Conservation (phyloP, 2,888 invertebrate species). For the Parthenolecanium corni region DNA sequence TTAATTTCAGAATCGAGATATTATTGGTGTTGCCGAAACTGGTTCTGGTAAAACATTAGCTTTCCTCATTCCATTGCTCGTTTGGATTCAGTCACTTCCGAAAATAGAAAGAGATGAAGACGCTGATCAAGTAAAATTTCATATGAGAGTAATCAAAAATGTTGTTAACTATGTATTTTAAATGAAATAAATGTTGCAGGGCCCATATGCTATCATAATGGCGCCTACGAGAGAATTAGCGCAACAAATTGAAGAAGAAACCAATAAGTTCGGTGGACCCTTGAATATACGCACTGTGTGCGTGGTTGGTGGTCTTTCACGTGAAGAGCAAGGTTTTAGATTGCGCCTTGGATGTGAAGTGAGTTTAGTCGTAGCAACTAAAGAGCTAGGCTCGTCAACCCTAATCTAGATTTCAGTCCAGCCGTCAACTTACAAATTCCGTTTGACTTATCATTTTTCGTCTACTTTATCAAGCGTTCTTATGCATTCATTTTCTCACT, state of each 20-base stretch:
- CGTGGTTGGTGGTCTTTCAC: conserved; percentile 93
- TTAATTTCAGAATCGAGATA: conserved; percentile 71
- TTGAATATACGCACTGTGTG: conserved; percentile 88
- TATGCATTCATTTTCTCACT: conserved; percentile 19
- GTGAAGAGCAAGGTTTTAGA: conserved; percentile 97
- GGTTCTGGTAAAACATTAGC: conserved; percentile 98
- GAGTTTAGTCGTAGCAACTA: conserved; percentile 31
- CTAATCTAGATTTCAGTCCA: not conserved
- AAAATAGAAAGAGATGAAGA: conserved; percentile 86
- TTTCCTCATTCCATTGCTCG: conserved; percentile 88
- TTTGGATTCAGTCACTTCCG: conserved; percentile 96
- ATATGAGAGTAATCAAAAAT: not conserved
- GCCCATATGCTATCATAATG: conserved; percentile 96
- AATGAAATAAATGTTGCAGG: too few species aligned
- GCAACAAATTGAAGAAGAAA: conserved; percentile 98
- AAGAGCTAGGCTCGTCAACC: not conserved
- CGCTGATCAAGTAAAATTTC: conserved; percentile 55
- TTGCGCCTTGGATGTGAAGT: conserved; percentile 91
- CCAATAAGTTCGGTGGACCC: conserved; percentile 89
- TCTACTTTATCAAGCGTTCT: too few species aligned
- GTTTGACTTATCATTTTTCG: too few species aligned
- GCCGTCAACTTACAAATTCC: not conserved
- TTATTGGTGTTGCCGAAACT: conserved; percentile 98
- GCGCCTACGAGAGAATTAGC: conserved; percentile 99
- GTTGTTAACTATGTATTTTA: too few species aligned